Conservation (phyloP, 2,797 vertebrate species). For the Sebastes hopkinsi region DNA sequence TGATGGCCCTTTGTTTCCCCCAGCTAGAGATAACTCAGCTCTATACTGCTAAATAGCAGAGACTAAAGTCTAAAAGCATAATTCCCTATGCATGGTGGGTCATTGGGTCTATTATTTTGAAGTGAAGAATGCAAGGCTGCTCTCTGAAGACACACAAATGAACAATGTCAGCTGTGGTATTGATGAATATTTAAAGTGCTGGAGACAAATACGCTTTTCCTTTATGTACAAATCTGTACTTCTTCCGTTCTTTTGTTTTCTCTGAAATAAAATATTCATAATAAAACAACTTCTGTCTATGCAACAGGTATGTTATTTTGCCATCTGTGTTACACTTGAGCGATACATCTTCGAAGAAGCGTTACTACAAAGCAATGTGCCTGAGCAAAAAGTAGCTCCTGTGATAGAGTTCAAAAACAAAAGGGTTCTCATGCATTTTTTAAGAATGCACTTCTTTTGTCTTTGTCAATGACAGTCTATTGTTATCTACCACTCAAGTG, state of each 20-base stretch:
- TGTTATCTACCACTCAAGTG: conserved; percentile 52
- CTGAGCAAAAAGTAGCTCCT: conserved; percentile 14
- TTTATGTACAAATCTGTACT: conserved; percentile 61
- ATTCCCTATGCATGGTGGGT: conserved; percentile 74
- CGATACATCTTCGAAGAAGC: conserved; percentile 33
- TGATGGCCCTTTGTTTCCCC: conserved; percentile 50
- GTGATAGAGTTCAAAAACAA: conserved; percentile 37
- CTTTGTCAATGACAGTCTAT: conserved; percentile 49
- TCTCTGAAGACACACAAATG: conserved; percentile 54
- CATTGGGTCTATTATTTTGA: conserved; percentile 71
- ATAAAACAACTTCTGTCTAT: conserved; percentile 54
- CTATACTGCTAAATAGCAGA: conserved; percentile 46
- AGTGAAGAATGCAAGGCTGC: conserved; percentile 46
- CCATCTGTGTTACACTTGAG: conserved; percentile 13
- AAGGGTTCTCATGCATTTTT: conserved; percentile 70
- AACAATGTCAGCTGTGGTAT: conserved; percentile 69
- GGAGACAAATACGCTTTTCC: conserved; percentile 63
- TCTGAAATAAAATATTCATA: conserved; percentile 78
- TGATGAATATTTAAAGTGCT: conserved; percentile 81
- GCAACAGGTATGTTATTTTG: conserved; percentile 31
- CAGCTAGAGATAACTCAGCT: conserved; percentile 24
- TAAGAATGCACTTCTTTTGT: conserved; percentile 56
- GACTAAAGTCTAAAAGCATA: conserved; percentile 77
- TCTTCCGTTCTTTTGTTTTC: conserved; percentile 64
- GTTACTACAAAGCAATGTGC: conserved; percentile 20